These are phyloP conservation scores for Xylophagus ater DNA, from an alignment of 2,888 invertebrate species.

Conservation along the genomic window DNA sequence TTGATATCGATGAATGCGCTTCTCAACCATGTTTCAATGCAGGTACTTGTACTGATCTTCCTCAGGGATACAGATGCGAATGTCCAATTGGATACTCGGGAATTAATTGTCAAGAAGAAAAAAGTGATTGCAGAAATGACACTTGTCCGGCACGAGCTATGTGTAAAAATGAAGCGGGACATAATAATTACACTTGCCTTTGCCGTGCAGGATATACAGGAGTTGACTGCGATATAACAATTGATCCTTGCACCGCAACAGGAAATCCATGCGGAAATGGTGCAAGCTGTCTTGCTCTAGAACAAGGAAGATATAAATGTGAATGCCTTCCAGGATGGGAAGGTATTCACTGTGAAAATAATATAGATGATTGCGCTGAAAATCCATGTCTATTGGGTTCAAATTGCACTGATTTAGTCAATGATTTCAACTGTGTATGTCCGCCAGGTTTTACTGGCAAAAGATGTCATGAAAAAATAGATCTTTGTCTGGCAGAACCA, in stretches of 20 bases:
- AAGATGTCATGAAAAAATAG: conserved; percentile 89
- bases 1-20: conserved; percentile 90
- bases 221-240: conserved; percentile 79
- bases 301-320: conserved; percentile 87
- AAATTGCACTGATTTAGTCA: conserved; percentile 86
- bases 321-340: conserved; percentile 96
- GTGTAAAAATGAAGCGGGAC: conserved; percentile 91
- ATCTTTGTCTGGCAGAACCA: conserved; percentile 79
- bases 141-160: conserved; percentile 93
- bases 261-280: conserved; percentile 88
- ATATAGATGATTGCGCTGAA: conserved; percentile 87
- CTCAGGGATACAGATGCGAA: conserved; percentile 84
- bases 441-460: conserved; percentile 92
- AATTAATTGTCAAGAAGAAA: conserved; percentile 90
- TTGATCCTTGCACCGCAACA: conserved; percentile 80
- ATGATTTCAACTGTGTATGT: conserved; percentile 88
- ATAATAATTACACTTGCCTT: conserved; percentile 81
- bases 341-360: conserved; percentile 87
- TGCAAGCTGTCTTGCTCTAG: conserved; percentile 76
- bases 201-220: conserved; percentile 94
- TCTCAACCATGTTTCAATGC: conserved; percentile 91
- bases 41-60: conserved; percentile 81
- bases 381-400: conserved; percentile 82
- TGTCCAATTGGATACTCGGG: conserved; percentile 81
- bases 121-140: conserved; percentile 75